Evolutionary conservation across 2,797 vertebrate genomes (phyloP), one percentile per base, ranked within the genome.

Genomic region (Parotocinclus haroldoi): DNA sequence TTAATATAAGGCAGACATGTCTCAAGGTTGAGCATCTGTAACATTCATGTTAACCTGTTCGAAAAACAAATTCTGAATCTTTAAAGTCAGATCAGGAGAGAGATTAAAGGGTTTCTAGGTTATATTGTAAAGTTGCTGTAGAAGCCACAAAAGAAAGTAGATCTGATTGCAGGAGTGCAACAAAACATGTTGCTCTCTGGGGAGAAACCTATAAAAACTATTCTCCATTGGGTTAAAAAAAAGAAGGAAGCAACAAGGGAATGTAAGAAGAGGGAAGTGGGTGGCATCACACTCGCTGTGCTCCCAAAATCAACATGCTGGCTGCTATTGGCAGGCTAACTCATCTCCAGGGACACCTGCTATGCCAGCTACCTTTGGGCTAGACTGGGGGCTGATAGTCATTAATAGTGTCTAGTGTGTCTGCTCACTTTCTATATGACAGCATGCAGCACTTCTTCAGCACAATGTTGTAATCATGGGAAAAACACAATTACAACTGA

Each of bases 331-430:
- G 67, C 52, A 63, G 67, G 62, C 66, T 70, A 72, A 75, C 63
- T 50, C 48, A 44, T 79, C 74, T 76, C 76, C 49, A 49, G 78
- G 76, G 76, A 79, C 14, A 51, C 39, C 68, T 49, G 61, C 76
- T 63, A 63, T 58, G 56, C 63, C 76, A 75, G 70, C 53, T 68
- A 74, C 65, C 75, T 77, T 74, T 63, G 36, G 63, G 79, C 58
- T 12, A 69, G 69, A 63, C 74, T 36, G 69, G 61, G 78, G 77
- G 70, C 75, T 55, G 14, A 38, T 53, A 79, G 70, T 74, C 78
- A 82, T 82, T 80, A 81, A 83, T 84, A 58, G 61, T 72, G 65
- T 63, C 60, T 64, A 56, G 49, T 77, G 66, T 74, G 74, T 71
- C 68, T 73, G 69, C 57, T 70, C 51, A 67, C 57, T 48, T 55